phyloP scores from a whole-genome alignment of 1,140 invertebrate species.

The Calliphora vicina region DNA sequence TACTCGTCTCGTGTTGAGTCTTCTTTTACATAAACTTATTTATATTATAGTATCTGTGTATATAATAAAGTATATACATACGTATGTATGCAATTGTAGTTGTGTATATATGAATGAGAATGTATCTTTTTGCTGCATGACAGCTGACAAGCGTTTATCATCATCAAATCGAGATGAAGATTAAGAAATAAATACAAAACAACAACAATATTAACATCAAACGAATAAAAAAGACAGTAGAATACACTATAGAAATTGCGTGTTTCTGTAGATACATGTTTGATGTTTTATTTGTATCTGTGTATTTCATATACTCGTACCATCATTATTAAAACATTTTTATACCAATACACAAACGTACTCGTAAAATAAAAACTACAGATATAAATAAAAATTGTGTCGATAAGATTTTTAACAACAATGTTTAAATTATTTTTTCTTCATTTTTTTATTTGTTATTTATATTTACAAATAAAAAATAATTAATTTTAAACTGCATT shows the following conservation, averaged over 20 bases:
- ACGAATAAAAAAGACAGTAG: background rate
- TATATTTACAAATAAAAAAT: background rate
- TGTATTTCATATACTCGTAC: background rate
- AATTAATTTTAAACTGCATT: background rate
- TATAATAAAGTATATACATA: background rate
- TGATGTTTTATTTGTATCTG: too few species aligned
- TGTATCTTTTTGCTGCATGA: slow-evolving; percentile 14
- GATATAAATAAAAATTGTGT: background rate
- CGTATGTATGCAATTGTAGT: background rate
- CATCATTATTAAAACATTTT: background rate
- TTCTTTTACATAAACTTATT: background rate
- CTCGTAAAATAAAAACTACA: background rate
- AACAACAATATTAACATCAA: background rate
- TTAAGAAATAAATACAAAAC: slow-evolving; percentile 28
- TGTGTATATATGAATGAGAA: background rate
- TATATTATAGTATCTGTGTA: background rate
- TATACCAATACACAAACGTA: background rate
- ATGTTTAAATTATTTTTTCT: background rate
- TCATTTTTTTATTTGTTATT: background rate
- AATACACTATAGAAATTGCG: background rate
- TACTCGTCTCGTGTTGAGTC: background rate
- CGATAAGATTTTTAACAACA: background rate
- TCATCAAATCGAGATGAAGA: slow-evolving; percentile 39
- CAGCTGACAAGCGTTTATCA: slow-evolving; percentile 61
- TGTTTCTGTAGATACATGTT: background rate